phyloP scores from a whole-genome alignment of 2,113 vertebrate genomes.

The Garra rufa region DNA sequence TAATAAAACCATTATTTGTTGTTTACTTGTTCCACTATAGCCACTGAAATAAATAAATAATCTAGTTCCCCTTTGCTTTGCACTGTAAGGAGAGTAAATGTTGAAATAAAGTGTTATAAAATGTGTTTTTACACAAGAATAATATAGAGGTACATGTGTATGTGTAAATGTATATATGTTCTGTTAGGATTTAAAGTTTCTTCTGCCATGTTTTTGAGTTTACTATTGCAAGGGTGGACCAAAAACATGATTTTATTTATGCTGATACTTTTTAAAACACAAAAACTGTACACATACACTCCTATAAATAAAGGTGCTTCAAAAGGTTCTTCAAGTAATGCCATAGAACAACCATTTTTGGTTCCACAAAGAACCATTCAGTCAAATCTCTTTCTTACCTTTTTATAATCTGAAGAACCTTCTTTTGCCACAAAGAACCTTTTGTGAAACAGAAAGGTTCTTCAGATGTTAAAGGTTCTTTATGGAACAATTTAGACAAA shows the following conservation, averaged over 20 bases:
- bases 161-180: background rate
- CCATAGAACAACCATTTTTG: too few relatives aligned
- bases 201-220: background rate
- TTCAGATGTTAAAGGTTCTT: too few relatives aligned
- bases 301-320: too few relatives aligned
- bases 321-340: too few relatives aligned
- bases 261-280: background rate
- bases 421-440: too few relatives aligned
- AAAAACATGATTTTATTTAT: background rate
- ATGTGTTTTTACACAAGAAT: background rate
- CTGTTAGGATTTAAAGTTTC: background rate
- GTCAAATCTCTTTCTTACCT: too few relatives aligned
- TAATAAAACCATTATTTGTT: background rate
- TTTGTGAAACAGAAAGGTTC: too few relatives aligned
- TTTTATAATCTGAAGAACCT: too few relatives aligned
- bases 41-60: background rate
- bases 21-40: background rate
- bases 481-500: too few relatives aligned
- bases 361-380: too few relatives aligned
- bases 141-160: background rate
- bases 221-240: background rate
- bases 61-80: background rate
- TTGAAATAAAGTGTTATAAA: background rate
- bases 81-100: background rate
- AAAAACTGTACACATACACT: background rate